Conservation (phyloP, 2,113 vertebrate species). For the Stigmatopora nigra region DNA sequence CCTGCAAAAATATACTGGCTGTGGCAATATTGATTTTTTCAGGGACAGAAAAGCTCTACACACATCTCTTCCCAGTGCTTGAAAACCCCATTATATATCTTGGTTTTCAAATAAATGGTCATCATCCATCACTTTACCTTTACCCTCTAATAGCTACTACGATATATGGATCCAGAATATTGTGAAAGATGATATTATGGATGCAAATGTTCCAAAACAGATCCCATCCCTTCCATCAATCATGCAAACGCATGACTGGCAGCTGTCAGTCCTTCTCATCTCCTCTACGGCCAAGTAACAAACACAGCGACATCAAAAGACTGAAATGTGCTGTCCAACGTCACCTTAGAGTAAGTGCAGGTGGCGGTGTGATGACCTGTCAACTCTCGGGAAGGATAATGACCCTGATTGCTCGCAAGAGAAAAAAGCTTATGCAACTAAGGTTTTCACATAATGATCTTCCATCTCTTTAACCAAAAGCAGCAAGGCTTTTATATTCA, state of each 20-base stretch:
- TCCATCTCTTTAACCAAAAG: slow-evolving; percentile 45
- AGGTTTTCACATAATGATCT: slow-evolving; percentile 59
- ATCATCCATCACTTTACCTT: background rate
- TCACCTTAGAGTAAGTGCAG: slow-evolving; percentile 45
- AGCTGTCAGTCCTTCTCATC: slow-evolving; percentile 32
- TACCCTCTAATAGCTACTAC: slow-evolving; percentile 22
- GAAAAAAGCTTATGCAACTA: slow-evolving; percentile 49
- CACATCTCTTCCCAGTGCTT: background rate
- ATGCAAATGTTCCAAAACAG: slow-evolving; percentile 30
- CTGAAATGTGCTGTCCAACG: slow-evolving; percentile 23
- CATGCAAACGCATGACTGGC: slow-evolving; percentile 36
- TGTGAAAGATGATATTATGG: background rate
- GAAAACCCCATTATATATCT: background rate
- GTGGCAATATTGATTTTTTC: background rate
- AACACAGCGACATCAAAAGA: slow-evolving; percentile 34
- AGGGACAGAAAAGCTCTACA: slow-evolving; percentile 1
- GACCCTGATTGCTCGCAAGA: slow-evolving; percentile 60
- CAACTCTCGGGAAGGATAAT: slow-evolving; percentile 63
- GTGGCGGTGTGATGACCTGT: slow-evolving; percentile 57
- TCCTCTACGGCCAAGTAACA: slow-evolving; percentile 25
- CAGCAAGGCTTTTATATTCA: slow-evolving; percentile 29
- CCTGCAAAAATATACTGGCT: background rate
- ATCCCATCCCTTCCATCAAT: slow-evolving; percentile 51
- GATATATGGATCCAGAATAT: background rate
- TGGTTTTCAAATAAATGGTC: background rate